Conservation (phyloP, 2,113 vertebrate species). For the Ceuthmochares aereus region DNA sequence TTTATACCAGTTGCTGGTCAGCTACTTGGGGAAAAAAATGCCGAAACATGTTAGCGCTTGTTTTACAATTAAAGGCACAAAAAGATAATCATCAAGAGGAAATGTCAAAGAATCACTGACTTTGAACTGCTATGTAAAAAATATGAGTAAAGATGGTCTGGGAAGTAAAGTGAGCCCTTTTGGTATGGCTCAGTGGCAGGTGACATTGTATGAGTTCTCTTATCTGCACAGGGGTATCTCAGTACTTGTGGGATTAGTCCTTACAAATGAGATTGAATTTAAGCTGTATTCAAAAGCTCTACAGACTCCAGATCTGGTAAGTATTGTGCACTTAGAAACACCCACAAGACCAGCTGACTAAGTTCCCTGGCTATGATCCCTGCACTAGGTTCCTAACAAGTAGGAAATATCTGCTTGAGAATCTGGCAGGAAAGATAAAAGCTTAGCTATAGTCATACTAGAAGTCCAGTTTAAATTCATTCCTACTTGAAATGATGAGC, state of each 20-base stretch:
- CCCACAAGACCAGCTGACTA: neutral
- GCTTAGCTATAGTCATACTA: neutral
- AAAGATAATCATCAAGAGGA: constrained; percentile 60
- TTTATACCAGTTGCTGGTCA: constrained; percentile 31
- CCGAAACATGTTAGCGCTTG: constrained; percentile 53
- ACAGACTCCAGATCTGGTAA: neutral
- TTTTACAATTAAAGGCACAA: constrained; percentile 47
- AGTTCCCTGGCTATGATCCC: neutral
- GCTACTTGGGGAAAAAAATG: constrained; percentile 33
- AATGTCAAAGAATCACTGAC: constrained; percentile 18
- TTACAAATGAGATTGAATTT: neutral
- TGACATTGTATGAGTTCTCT: neutral
- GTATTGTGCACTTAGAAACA: neutral
- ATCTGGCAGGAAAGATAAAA: neutral
- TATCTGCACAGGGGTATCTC: neutral
- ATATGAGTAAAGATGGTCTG: neutral
- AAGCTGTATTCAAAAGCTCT: neutral
- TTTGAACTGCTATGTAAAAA: constrained; percentile 17
- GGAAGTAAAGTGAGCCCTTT: neutral
- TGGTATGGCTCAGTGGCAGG: neutral
- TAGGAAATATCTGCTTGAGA: neutral
- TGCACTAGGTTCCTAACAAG: neutral
- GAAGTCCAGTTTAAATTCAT: neutral
- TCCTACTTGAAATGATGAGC: neutral
- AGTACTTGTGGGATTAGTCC: neutral